These are phyloP conservation scores for Hippolais icterina DNA, from an alignment of 2,113 vertebrate species.

Conservation along the genomic window DNA sequence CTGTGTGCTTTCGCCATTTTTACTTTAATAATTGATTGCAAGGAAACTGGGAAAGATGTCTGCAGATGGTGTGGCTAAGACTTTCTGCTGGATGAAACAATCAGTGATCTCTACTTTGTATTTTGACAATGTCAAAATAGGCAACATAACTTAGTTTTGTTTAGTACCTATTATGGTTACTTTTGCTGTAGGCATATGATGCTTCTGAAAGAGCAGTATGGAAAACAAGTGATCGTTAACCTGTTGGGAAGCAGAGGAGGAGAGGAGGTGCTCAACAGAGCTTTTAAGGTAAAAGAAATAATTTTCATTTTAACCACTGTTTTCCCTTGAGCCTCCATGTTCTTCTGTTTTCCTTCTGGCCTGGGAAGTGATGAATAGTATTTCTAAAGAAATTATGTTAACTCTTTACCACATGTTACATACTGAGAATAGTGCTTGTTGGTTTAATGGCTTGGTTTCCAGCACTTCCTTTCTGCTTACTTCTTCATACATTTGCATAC, in stretches of 20 bases:
- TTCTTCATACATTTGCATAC: neutral
- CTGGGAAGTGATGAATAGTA: neutral
- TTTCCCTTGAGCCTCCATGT: neutral
- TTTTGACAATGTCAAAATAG: neutral
- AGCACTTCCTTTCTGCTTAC: neutral
- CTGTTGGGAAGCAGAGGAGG: conserved; percentile 80
- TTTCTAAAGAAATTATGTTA: neutral
- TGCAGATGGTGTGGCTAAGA: neutral
- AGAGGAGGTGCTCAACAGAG: conserved; percentile 80
- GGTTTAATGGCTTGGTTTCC: neutral
- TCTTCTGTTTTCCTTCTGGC: neutral
- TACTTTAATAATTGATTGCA: neutral
- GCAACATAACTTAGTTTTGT: neutral
- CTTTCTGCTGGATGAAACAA: neutral
- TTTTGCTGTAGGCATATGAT: conserved; percentile 78
- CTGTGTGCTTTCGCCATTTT: neutral
- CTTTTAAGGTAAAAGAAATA: conserved; percentile 78
- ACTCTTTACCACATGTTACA: neutral
- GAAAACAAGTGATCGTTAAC: conserved; percentile 83
- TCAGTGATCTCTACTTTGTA: neutral
- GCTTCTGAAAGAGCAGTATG: conserved; percentile 82
- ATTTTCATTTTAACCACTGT: neutral
- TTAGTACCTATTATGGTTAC: neutral
- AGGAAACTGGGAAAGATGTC: neutral
- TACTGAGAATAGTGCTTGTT: neutral